Percentiles rank a stretch among this genome's conserved stretches.
These are phyloP conservation scores for Poecilia gillii DNA, from an alignment of 2,797 vertebrate genomes.

Conservation along the genomic window DNA sequence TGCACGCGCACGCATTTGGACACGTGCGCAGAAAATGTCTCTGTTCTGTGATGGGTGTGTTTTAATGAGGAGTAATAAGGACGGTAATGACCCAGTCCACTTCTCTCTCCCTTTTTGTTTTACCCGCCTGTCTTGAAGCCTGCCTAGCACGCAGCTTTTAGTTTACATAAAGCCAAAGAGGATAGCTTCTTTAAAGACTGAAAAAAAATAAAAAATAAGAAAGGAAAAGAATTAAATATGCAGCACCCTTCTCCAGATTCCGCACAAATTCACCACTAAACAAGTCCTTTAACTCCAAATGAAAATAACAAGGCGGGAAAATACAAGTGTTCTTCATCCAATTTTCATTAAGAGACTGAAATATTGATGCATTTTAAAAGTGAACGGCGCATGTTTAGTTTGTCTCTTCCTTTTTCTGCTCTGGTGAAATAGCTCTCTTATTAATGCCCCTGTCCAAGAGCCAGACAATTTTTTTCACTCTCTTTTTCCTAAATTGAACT, in stretches of 20 bases:
- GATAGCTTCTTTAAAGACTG: slow-evolving; percentile 51
- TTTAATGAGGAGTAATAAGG: slow-evolving; percentile 86
- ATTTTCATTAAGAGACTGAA: slow-evolving; percentile 75
- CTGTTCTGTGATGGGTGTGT: slow-evolving; percentile 81
- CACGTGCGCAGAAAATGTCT: slow-evolving; percentile 54
- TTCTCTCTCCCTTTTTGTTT: slow-evolving; percentile 51
- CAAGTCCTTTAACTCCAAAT: slow-evolving; percentile 66
- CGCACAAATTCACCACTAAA: slow-evolving; percentile 57
- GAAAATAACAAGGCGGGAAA: slow-evolving; percentile 67
- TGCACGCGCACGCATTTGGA: slow-evolving; percentile 37
- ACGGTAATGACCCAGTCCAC: slow-evolving; percentile 81
- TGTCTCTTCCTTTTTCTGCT: slow-evolving; percentile 61
- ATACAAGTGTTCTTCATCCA: slow-evolving; percentile 76
- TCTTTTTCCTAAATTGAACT: slow-evolving; percentile 77
- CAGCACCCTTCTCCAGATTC: slow-evolving; percentile 52
- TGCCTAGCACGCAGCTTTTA: slow-evolving; percentile 54
- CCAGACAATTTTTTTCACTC: slow-evolving; percentile 53
- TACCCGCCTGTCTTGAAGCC: slow-evolving; percentile 30
- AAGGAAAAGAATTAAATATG: background rate
- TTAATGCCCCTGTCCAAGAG: slow-evolving; percentile 79
- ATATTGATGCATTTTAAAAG: slow-evolving; percentile 81
- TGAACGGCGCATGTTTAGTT: slow-evolving; percentile 73
- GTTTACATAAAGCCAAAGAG: slow-evolving; percentile 52
- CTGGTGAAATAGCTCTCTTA: slow-evolving; percentile 70
- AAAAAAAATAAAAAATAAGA: slow-evolving; percentile 18